These are phyloP conservation scores for Pristionchus fissidentatus DNA, from an alignment of 2,888 invertebrate species.

Conservation along the genomic window DNA sequence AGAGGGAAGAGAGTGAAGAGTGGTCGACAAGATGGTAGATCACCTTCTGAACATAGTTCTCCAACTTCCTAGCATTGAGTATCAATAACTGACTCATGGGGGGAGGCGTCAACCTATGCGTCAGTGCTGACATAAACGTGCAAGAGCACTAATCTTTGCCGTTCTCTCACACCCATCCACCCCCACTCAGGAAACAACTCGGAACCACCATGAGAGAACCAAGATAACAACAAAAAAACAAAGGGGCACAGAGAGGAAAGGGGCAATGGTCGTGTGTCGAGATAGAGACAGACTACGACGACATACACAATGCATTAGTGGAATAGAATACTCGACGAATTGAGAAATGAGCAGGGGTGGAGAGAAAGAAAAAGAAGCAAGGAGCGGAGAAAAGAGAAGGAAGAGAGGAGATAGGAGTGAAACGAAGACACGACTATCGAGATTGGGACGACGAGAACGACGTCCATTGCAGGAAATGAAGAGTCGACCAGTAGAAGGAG, in stretches of 20 bases:
- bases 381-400: slow-evolving; percentile 6
- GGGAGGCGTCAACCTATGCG: too few species aligned
- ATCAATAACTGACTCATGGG: too few species aligned
- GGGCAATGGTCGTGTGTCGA: neutral
- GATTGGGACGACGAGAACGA: neutral
- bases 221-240: neutral
- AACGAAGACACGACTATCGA: neutral
- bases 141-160: too few species aligned
- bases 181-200: too few species aligned
- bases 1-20: too few species aligned
- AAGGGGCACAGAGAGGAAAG: neutral
- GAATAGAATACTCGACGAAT: slow-evolving; percentile 46
- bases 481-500: neutral
- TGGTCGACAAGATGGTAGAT: too few species aligned
- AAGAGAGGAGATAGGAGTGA: neutral
- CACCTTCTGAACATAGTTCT: too few species aligned
- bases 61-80: too few species aligned
- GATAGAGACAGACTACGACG: slow-evolving; percentile 9
- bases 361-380: slow-evolving; percentile 6
- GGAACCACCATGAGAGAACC: too few species aligned
- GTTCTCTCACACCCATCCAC: too few species aligned
- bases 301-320: slow-evolving; percentile 46
- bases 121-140: too few species aligned
- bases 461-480: neutral
- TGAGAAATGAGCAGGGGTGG: slow-evolving; percentile 35